phyloP scores from a whole-genome alignment of 2,113 vertebrate genomes.

The Dermatemys mawii region DNA sequence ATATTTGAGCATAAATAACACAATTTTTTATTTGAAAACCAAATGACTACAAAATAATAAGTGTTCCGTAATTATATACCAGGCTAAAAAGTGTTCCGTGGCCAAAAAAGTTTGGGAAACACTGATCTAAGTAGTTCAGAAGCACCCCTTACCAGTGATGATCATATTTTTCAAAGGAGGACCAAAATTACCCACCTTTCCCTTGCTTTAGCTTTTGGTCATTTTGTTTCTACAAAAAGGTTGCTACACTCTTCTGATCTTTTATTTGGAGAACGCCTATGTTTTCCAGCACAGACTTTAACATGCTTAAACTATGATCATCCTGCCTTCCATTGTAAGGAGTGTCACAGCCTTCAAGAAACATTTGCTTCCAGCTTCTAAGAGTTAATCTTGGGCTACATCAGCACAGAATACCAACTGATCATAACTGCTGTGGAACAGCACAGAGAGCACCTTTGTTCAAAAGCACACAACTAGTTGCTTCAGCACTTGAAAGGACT shows the following conservation, averaged over 20 bases:
- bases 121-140: background rate
- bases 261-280: background rate
- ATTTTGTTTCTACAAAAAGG: background rate
- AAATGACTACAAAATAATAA: too few species aligned
- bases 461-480: rapidly evolving
- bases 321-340: background rate
- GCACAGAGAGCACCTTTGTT: background rate
- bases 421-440: rapidly evolving
- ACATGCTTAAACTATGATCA: background rate
- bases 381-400: background rate
- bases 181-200: background rate
- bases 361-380: background rate
- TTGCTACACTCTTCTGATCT: background rate
- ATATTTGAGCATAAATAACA: too few species aligned
- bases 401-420: background rate
- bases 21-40: too few species aligned
- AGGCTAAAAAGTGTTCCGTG: too few species aligned
- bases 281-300: background rate
- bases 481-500: background rate
- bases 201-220: background rate
- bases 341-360: background rate
- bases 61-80: too few species aligned
- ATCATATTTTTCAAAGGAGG: background rate
- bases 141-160: background rate
- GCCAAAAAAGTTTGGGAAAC: too few species aligned